Conservation (phyloP, 2,113 vertebrate genomes). For the Monopterus albus region DNA sequence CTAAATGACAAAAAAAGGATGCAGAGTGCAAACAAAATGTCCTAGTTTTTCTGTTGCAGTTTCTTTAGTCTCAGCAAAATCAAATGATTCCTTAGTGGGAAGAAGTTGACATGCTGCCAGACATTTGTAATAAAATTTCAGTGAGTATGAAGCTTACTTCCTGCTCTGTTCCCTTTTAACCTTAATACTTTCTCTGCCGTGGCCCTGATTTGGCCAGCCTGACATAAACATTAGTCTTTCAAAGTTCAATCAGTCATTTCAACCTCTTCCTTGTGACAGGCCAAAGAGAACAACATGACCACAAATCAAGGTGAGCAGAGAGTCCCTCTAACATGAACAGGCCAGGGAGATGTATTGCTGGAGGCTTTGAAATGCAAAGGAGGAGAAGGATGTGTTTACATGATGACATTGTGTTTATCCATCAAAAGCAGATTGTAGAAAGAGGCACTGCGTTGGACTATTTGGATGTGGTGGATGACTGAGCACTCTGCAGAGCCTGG, state of each 20-base stretch:
- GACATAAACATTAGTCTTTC: slow-evolving; percentile 70
- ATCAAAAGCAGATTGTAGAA: slow-evolving; percentile 73
- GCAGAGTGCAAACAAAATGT: slow-evolving; percentile 47
- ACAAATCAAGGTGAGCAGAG: slow-evolving; percentile 76
- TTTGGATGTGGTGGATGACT: slow-evolving; percentile 60
- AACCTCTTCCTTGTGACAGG: slow-evolving; percentile 69
- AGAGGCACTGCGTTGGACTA: slow-evolving; percentile 51
- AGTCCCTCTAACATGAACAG: slow-evolving; percentile 44
- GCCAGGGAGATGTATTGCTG: slow-evolving; percentile 66
- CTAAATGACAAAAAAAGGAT: slow-evolving; percentile 59
- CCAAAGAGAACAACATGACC: slow-evolving; percentile 74
- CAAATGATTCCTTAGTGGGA: slow-evolving; percentile 36
- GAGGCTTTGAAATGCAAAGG: slow-evolving; percentile 76
- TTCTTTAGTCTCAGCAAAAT: slow-evolving; percentile 32
- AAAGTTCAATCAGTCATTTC: slow-evolving; percentile 78
- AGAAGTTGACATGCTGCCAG: slow-evolving; percentile 39
- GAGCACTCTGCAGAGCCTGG: slow-evolving; percentile 52
- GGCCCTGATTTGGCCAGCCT: slow-evolving; percentile 47
- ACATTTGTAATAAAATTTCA: slow-evolving; percentile 42
- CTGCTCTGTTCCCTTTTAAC: slow-evolving; percentile 40
- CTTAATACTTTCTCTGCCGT: slow-evolving; percentile 32
- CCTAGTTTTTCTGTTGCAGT: slow-evolving; percentile 46
- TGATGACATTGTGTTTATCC: slow-evolving; percentile 74
- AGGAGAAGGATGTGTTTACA: slow-evolving; percentile 78
- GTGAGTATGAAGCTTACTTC: slow-evolving; percentile 29